Evolutionary conservation across 2,888 invertebrate species (phyloP), one percentile per base, ranked within the genome.

Genomic region (Sinodicranocentrus sp.): DNA sequence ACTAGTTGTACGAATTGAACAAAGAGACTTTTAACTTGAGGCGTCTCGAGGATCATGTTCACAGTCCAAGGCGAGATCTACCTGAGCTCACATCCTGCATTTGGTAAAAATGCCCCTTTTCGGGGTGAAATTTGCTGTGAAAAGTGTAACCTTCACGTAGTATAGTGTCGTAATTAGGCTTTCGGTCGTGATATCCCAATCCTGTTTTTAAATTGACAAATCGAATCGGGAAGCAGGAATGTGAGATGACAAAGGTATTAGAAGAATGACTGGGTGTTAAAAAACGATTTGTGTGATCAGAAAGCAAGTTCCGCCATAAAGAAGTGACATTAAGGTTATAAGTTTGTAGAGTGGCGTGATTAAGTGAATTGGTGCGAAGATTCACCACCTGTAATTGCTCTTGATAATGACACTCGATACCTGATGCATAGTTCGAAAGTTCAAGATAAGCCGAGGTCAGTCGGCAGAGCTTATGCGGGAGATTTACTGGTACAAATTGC

Each of bases 401-500:
- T 48, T 48, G 15, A 48, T n/a, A 73, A 72, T 80, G 80, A 43
- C 23, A 65, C 17, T 25, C 54, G 68, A 68, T 26, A 44, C 68
- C 71, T 68, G 52, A 82, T 82, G 82, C 23, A 82, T 82, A 70
- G 65, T 65, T 70, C 63, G 3, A 70, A 82, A 21, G 61, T 21
- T 70, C 61, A 65, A 70, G 70, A 76, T 19, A 75, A 63, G 82
- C 82, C 82, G 76, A 82, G 63, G 26, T 33, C 63, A 6, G 43
- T 76, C 76, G 82, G 82, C 82, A 75, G 82, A 76, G 70, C 82
- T 75, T 82, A 76, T 59, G 21, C 75, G 21, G 76, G 52, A 70
- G 82, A 82, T 63, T 76, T 82, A 43, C 57, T 82, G 6, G 82
- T 82, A 61, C 82, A 82, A 76, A 82, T 82, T 76, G 82, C 82